phyloP scores from a whole-genome alignment of 2,797 vertebrate genomes.

The Onychomys torridus region DNA sequence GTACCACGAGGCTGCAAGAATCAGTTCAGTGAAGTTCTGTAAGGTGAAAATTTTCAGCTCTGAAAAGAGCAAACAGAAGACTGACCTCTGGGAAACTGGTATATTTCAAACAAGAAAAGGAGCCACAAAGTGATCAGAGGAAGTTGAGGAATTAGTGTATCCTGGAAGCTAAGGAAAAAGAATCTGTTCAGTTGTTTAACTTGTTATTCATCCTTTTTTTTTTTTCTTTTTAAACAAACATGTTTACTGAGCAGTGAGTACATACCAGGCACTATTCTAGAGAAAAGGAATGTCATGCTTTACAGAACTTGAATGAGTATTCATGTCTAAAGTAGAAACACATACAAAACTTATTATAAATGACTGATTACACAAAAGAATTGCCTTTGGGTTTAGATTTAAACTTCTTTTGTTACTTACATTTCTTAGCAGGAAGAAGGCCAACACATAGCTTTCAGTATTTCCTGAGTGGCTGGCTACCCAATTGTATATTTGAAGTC shows the following conservation, averaged over 20 bases:
- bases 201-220: neutral
- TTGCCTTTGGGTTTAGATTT: slow-evolving; percentile 15
- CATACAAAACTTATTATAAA: neutral
- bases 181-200: neutral
- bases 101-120: neutral
- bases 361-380: neutral
- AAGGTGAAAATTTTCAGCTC: neutral
- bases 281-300: neutral
- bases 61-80: neutral
- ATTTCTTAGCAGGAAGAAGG: neutral
- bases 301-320: neutral
- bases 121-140: neutral
- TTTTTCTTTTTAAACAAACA: neutral
- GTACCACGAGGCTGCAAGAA: neutral
- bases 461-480: neutral
- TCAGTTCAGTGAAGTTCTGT: neutral
- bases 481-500: neutral
- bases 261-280: neutral
- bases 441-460: neutral
- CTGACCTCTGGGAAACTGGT: neutral
- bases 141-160: neutral
- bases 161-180: neutral
- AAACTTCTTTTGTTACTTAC: neutral
- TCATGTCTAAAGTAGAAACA: neutral
- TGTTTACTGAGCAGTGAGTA: neutral